phyloP scores from a whole-genome alignment of 1,140 invertebrate species.

The Drosophila insularis region DNA sequence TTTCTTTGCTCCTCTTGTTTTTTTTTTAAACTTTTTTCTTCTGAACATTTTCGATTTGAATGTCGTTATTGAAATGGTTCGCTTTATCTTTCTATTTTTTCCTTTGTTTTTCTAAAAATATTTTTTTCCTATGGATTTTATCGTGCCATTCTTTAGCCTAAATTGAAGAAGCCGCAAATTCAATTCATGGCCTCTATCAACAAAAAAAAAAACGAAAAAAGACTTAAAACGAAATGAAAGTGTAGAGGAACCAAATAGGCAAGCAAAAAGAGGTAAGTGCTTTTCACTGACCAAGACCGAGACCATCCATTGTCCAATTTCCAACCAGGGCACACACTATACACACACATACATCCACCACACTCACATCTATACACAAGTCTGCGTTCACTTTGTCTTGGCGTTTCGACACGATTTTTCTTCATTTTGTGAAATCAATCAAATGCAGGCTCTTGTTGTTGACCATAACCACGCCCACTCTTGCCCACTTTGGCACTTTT shows the following conservation, averaged over 20 bases:
- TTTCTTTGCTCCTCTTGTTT: too few species aligned
- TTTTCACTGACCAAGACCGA: conserved; percentile 43
- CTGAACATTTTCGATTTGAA: conserved; percentile 34
- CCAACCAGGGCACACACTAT: conserved; percentile 39
- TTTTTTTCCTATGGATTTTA: conserved; percentile 25
- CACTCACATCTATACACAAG: conserved; percentile 3
- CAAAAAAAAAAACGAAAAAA: not conserved
- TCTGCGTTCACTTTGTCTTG: conserved; percentile 72
- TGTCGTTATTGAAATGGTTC: not conserved
- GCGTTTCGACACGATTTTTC: conserved; percentile 78
- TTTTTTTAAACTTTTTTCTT: not conserved
- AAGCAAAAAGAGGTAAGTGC: conserved; percentile 61
- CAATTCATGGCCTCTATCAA: conserved; percentile 40
- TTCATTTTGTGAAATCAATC: conserved; percentile 79
- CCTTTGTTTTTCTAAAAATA: not conserved
- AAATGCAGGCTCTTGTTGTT: conserved; percentile 64
- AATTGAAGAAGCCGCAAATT: conserved; percentile 47
- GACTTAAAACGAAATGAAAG: conserved; percentile 37
- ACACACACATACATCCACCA: not conserved
- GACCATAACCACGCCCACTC: conserved; percentile 35
- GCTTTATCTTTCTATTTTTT: not conserved
- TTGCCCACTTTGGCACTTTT: conserved; percentile 16
- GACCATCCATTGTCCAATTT: conserved; percentile 65
- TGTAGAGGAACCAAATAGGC: conserved; percentile 15
- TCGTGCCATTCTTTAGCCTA: conserved; percentile 11